Evolutionary conservation across 2,113 vertebrate genomes (phyloP).

Genomic region (Ammodytes dubius): DNA sequence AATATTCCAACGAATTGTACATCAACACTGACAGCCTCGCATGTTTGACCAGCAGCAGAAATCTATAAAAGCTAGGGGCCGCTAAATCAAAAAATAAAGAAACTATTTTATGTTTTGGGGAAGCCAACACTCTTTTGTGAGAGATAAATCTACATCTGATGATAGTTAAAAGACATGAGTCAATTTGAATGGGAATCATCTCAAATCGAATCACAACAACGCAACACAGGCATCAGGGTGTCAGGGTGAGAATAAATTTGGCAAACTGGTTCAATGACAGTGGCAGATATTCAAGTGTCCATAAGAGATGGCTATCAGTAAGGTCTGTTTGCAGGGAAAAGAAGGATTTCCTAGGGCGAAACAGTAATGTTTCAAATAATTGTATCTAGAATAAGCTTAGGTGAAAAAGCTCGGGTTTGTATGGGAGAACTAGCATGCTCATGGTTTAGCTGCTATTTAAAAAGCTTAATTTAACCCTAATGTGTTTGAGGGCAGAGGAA

Average conservation of each 20-base stretch:
- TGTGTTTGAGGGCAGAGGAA: slow-evolving; percentile 6
- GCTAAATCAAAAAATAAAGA: slow-evolving; percentile 43
- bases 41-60: slow-evolving; percentile 55
- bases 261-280: not conserved
- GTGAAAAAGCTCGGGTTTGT: not conserved
- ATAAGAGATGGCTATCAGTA: not conserved
- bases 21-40: slow-evolving; percentile 50
- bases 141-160: slow-evolving; percentile 28
- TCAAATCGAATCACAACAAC: too few relatives aligned
- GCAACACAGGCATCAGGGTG: not conserved
- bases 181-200: slow-evolving; percentile 17
- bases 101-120: slow-evolving; percentile 44
- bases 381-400: not conserved
- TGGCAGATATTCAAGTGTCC: not conserved
- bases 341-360: slow-evolving; percentile 4
- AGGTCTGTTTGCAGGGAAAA: not conserved
- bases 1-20: slow-evolving; percentile 51
- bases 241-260: not conserved
- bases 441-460: slow-evolving; percentile 6
- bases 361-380: not conserved
- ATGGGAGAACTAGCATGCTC: not conserved
- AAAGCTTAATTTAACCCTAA: slow-evolving; percentile 21
- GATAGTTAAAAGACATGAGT: slow-evolving; percentile 22
- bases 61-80: slow-evolving; percentile 30
- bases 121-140: slow-evolving; percentile 24